Base-by-base conservation (phyloP, 2,797 vertebrate genomes). In the Phrynocephalus vlangalii region DNA sequence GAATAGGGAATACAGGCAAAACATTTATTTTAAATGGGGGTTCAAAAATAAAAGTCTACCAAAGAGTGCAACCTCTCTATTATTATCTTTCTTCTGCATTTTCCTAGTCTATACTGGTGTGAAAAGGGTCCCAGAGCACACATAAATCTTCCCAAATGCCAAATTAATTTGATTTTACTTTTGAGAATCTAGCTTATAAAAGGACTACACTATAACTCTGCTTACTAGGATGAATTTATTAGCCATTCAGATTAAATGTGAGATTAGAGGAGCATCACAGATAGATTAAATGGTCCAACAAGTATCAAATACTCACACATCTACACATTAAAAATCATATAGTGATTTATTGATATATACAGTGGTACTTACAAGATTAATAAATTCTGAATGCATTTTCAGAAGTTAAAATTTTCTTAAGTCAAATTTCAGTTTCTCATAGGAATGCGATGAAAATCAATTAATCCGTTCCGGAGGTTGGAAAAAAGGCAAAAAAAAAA, bases 191-290 rank as follows among this genome's bases (percentile, higher is more conserved):
- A 75, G 38, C 38, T 67, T 50, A 72, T 13, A 26, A 24, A 26
- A 30, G 84, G 60, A 72, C 84, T 92, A 78, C 88, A 80, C 0
- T 0, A 20, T n/a, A 94, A 86, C 77, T 82, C 8, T 7, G 66
- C 79, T 87, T 88, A 86, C 81, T 86, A 44, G 18, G 79, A 93
- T 90, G 89, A 91, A 85, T 89, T 92, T 87, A 82, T 83, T 92
- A 91, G 95, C 84, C 82, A 89, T 87, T 79, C 30, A 86, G 89
- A 93, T 94, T 94, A 91, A 90, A 91, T 89, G 66, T 86, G 71
- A 94, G 84, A 92, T 92, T 89, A 89, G 70, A 86, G 77, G 83
- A 90, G 28, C 80, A 91, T 90, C 90, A 88, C 79, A 94, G 93
- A 56, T 68, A 91, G 94, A 92, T 93, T 92, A 92, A 91, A 90